These are phyloP conservation scores for Gavialis gangeticus DNA, from an alignment of 2,113 vertebrate species.

Conservation along the genomic window DNA sequence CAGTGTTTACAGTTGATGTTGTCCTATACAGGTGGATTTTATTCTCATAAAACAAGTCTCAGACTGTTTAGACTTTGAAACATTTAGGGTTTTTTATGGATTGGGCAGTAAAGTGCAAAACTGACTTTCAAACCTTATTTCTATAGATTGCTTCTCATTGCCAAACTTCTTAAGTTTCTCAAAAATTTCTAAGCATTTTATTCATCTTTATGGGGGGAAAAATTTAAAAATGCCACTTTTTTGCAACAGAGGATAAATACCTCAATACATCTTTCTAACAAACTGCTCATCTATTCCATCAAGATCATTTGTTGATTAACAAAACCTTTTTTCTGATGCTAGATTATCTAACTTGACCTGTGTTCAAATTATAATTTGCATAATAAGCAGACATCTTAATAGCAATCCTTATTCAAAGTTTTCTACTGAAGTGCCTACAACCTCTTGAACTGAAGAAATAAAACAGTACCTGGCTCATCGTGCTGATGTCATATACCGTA, in stretches of 20 bases:
- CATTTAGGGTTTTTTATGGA: neutral
- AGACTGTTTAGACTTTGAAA: constrained; percentile 19
- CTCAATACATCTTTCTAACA: neutral
- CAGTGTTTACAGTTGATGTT: constrained; percentile 19
- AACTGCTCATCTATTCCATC: neutral
- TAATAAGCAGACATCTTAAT: neutral
- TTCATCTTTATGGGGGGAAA: neutral
- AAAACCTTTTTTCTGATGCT: neutral
- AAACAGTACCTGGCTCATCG: neutral
- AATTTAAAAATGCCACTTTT: neutral
- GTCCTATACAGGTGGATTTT: constrained; percentile 29
- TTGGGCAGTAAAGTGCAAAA: neutral
- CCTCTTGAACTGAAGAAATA: neutral
- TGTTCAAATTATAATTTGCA: neutral
- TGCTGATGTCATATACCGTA: neutral
- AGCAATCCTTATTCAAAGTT: neutral
- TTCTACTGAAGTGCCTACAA: neutral
- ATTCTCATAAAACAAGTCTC: constrained; percentile 22
- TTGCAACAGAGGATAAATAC: neutral
- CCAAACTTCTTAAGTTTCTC: neutral
- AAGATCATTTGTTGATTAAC: neutral
- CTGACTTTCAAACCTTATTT: constrained; percentile 6
- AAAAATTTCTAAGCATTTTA: neutral
- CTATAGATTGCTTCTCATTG: neutral
- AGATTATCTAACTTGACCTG: neutral